phyloP scores from a whole-genome alignment of 2,797 vertebrate species.

The Decapterus maruadsi region DNA sequence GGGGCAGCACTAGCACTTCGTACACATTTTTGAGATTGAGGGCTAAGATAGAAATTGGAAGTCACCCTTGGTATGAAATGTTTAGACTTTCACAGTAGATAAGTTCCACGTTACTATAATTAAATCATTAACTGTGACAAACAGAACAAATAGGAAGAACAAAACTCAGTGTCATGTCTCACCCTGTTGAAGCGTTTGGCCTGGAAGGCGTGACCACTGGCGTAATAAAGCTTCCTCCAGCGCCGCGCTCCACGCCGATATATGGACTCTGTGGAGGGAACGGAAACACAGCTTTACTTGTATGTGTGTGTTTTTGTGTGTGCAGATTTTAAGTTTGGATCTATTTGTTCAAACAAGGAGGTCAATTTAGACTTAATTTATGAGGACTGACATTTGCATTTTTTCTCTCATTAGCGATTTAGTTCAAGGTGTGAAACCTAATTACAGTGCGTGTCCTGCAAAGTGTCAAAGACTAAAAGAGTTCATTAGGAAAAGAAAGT shows the following conservation, averaged over 20 bases:
- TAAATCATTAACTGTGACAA: neutral
- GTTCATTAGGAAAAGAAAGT: too few relatives aligned
- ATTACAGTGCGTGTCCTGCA: too few relatives aligned
- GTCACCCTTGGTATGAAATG: neutral
- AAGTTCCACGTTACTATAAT: neutral
- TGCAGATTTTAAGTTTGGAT: too few relatives aligned
- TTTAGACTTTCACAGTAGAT: neutral
- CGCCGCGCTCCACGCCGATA: constrained; percentile 96
- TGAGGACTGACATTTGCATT: too few relatives aligned
- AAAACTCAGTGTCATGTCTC: constrained; percentile 20
- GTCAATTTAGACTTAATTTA: too few relatives aligned
- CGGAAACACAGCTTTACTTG: neutral
- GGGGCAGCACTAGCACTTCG: too few relatives aligned
- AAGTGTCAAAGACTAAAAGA: too few relatives aligned
- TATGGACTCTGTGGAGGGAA: constrained; percentile 91
- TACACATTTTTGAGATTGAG: too few relatives aligned
- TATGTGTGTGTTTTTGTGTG: neutral
- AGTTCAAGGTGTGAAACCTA: too few relatives aligned
- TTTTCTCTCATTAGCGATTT: too few relatives aligned
- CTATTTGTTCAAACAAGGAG: too few relatives aligned
- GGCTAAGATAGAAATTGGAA: too few relatives aligned
- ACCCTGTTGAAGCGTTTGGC: constrained; percentile 99
- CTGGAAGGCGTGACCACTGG: constrained; percentile 98
- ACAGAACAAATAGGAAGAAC: neutral
- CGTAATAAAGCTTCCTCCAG: constrained; percentile 99